Evolutionary conservation across 2,797 vertebrate genomes (phyloP).

Genomic region (Glossophaga mutica): DNA sequence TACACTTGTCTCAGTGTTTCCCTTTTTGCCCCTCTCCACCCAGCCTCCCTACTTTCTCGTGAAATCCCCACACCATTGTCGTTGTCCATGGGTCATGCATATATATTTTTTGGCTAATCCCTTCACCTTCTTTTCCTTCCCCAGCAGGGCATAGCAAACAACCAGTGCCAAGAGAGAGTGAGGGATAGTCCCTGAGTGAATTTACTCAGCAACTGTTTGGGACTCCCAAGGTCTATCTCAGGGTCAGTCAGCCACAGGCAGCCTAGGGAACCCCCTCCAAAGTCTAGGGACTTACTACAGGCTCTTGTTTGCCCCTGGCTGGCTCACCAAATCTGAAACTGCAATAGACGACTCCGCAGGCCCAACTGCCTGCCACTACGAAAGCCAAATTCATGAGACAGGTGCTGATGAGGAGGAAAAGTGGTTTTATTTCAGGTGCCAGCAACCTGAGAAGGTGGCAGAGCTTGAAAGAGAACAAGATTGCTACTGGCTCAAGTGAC

Average conservation of each 20-base stretch:
- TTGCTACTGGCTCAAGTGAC: too few relatives aligned
- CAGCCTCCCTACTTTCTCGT: too few relatives aligned
- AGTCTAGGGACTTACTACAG: neutral
- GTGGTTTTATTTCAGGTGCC: neutral
- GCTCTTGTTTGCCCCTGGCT: neutral
- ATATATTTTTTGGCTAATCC: too few relatives aligned
- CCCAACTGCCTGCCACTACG: neutral
- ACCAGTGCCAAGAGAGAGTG: neutral
- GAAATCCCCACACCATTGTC: too few relatives aligned
- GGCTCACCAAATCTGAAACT: neutral
- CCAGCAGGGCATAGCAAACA: neutral
- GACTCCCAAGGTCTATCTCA: neutral
- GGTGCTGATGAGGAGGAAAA: neutral
- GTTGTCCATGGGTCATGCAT: too few relatives aligned
- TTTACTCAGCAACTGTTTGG: neutral
- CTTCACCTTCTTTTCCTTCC: neutral
- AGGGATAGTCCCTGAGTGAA: neutral
- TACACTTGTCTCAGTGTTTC: too few relatives aligned
- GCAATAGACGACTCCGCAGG: neutral
- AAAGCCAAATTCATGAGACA: neutral
- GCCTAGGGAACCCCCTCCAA: neutral
- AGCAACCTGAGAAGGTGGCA: neutral
- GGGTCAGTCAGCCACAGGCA: too few relatives aligned
- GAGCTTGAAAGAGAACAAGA: neutral
- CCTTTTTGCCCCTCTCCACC: too few relatives aligned